Percentiles rank a stretch among this genome's conserved stretches.
Evolutionary conservation across 2,797 vertebrate species (phyloP).

Genomic region (Brotula barbata): DNA sequence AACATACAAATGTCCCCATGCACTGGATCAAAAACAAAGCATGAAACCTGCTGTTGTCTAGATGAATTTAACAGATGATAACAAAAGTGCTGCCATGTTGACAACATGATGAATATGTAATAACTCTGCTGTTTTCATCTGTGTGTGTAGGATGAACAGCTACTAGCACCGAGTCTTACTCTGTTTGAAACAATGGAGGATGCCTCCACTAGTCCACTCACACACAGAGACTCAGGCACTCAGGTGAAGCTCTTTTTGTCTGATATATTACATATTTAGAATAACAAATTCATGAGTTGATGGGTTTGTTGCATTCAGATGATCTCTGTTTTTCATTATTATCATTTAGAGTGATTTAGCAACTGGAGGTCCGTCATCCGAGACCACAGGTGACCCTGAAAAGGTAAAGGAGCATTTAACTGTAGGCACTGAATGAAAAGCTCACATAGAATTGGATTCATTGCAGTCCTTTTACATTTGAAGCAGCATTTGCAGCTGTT

Average conservation of each 20-base stretch:
- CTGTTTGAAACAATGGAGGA: constrained; percentile 15
- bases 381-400: neutral
- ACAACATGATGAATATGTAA: too few species aligned
- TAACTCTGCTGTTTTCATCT: constrained; percentile 2
- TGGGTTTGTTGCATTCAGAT: neutral
- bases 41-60: constrained; percentile 7
- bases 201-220: constrained; percentile 19
- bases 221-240: constrained; percentile 18
- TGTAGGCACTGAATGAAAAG: neutral
- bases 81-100: constrained; percentile 3
- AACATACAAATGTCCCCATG: constrained; percentile 29
- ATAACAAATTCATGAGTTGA: too few species aligned
- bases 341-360: constrained; percentile 9
- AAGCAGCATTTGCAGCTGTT: constrained; percentile 3
- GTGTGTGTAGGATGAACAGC: constrained; percentile 38
- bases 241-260: constrained; percentile 36
- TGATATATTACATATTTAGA: neutral
- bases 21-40: constrained; percentile 22
- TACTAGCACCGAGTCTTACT: constrained; percentile 19
- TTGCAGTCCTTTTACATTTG: neutral
- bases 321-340: neutral
- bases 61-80: neutral
- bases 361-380: constrained; percentile 18
- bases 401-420: constrained; percentile 31
- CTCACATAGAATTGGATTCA: neutral